Conservation (phyloP, 2,113 vertebrate species). For the Piaya cayana region DNA sequence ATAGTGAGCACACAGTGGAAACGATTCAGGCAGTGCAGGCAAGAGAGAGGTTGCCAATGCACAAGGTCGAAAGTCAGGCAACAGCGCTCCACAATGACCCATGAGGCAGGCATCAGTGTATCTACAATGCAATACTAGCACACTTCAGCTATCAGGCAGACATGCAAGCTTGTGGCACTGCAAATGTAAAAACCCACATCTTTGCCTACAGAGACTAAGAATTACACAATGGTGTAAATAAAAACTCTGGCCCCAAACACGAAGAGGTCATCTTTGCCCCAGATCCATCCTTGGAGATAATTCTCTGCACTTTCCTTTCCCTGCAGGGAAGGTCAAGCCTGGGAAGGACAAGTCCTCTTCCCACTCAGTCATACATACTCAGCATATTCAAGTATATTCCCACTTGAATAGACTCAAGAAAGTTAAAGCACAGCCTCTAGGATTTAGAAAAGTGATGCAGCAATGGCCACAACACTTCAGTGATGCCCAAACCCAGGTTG, state of each 20-base stretch:
- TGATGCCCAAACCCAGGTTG: background rate
- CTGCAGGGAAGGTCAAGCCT: background rate
- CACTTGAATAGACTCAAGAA: background rate
- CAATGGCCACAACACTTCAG: background rate
- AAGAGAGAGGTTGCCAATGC: background rate
- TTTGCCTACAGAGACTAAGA: background rate
- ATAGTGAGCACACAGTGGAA: background rate
- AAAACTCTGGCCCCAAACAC: constrained; percentile 48
- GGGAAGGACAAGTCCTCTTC: background rate
- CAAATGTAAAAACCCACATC: constrained; percentile 17
- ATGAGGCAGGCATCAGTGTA: background rate
- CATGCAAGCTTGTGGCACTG: background rate
- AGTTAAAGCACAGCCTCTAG: background rate
- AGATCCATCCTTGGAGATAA: background rate
- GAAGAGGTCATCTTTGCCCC: background rate
- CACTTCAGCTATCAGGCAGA: background rate
- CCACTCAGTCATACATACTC: background rate
- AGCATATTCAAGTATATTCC: no score
- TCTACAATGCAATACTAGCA: background rate
- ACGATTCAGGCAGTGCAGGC: background rate
- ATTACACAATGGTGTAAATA: constrained; percentile 47
- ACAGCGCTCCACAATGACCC: background rate
- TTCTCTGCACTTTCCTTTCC: background rate
- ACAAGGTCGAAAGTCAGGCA: background rate
- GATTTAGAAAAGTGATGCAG: background rate